These are phyloP conservation scores for Zalophus californianus DNA, from an alignment of 2,797 vertebrate genomes.

Conservation along the genomic window DNA sequence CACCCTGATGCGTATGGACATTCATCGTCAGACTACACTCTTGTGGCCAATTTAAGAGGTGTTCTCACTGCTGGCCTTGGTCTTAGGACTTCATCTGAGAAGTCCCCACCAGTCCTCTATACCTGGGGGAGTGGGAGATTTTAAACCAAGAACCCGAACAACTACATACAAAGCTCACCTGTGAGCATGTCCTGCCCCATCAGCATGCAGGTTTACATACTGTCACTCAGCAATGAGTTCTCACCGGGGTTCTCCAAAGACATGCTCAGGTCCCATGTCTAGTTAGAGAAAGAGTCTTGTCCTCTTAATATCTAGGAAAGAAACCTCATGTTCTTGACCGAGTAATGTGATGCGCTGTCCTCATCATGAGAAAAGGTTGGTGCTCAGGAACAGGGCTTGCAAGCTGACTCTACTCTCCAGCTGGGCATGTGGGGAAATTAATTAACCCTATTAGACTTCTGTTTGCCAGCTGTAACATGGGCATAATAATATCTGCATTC, in stretches of 20 bases:
- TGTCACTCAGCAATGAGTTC: background rate
- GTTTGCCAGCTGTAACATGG: background rate
- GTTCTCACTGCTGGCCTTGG: background rate
- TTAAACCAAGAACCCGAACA: background rate
- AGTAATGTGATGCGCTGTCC: background rate
- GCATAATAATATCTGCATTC: background rate
- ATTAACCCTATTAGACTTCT: background rate
- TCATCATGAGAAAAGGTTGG: background rate
- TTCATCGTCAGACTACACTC: background rate
- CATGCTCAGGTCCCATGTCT: background rate
- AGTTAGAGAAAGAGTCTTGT: background rate
- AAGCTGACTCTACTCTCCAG: background rate
- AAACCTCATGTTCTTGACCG: background rate
- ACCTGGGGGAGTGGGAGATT: background rate
- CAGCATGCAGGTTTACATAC: too few relatives aligned
- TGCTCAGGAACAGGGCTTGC: background rate
- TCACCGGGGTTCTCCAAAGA: background rate
- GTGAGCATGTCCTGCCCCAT: rapidly evolving
- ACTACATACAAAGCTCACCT: background rate
- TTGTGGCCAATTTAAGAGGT: background rate
- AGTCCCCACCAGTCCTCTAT: background rate
- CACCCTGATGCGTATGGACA: background rate
- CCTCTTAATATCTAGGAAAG: background rate
- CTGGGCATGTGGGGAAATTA: background rate
- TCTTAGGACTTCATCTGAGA: background rate